Base-by-base conservation (phyloP, 2,797 vertebrate genomes). In the Mycteria americana region DNA sequence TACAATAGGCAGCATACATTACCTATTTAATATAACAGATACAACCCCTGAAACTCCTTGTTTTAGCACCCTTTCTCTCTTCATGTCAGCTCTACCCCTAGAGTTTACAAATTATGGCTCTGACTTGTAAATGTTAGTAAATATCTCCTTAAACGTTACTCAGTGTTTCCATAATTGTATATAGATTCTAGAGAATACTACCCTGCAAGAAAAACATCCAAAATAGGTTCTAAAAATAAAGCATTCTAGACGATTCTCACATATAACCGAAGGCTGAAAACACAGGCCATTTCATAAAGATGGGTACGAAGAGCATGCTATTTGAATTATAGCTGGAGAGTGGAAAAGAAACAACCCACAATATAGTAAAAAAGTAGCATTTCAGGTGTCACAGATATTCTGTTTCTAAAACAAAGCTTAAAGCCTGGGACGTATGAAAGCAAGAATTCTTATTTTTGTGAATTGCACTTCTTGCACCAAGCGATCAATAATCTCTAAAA, bases 171-270 rank as follows among this genome's bases (percentile, higher is more conserved):
- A 65, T 79, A 93, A 90, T 25, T 69, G 69, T 35, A 85, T 76
- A 93, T 9, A 50, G 45, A 64, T 69, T 64, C 70, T 89, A 81
- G 33, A 85, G 62, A 82, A 68, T 41, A 86, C 81, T 56, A 74
- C 13, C 54, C 51, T 74, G 41, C 23, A 93, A 80, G 54, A 92
- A 74, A 15, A 93, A 74, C 77, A 87, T 31, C 37, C 81, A 87
- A 95, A 95, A 79, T 0, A 67, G 51, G 18, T 54, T 85, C 84
- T 87, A 91, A 93, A 95, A 95, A 87, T 78, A 89, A 78, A 88
- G 60, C 22, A 7, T 87, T 91, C 88, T 65, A 85, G 84, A 89
- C 1, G 5, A 76, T 90, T 89, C 80, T 92, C 63, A 62, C 48
- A 43, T 30, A 78, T 6, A 87, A 79, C 30, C 10, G 46, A 82